Evolutionary conservation across 2,797 vertebrate genomes (phyloP).

Genomic region (Lerista edwardsae): DNA sequence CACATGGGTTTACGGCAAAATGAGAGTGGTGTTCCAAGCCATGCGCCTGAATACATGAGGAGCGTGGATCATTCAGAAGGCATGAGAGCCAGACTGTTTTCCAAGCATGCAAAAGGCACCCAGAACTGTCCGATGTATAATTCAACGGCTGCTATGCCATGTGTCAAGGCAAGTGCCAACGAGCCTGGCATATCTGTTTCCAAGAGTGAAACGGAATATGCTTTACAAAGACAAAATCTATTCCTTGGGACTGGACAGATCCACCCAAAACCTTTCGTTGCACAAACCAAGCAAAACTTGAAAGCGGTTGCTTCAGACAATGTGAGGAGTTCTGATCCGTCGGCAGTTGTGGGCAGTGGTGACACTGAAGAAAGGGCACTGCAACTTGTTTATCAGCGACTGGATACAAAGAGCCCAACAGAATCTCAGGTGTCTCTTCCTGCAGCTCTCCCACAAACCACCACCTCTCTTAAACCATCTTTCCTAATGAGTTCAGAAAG

Average conservation of each 20-base stretch:
- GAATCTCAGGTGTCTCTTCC: conserved; percentile 31
- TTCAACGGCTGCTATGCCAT: conserved; percentile 42
- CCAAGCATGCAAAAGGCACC: conserved; percentile 43
- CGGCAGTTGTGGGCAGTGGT: conserved; percentile 36
- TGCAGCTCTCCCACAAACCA: conserved; percentile 35
- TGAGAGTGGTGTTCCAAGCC: conserved; percentile 49
- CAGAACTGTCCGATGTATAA: conserved; percentile 51
- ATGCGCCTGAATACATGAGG: conserved; percentile 49
- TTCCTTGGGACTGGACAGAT: not conserved
- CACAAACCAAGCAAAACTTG: conserved; percentile 53
- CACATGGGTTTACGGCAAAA: conserved; percentile 30
- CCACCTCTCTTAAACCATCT: conserved; percentile 34
- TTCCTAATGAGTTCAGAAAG: conserved; percentile 45
- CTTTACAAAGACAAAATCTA: conserved; percentile 44
- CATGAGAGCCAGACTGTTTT: conserved; percentile 32
- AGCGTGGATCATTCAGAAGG: conserved; percentile 52
- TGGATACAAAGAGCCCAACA: conserved; percentile 23
- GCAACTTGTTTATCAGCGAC: conserved; percentile 52
- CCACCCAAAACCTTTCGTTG: conserved; percentile 7
- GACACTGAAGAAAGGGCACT: not conserved
- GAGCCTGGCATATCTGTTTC: conserved; percentile 50
- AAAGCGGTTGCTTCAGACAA: conserved; percentile 42
- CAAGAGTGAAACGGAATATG: conserved; percentile 51
- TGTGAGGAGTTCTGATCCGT: conserved; percentile 28
- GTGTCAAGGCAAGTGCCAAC: conserved; percentile 41